Evolutionary conservation across 1,140 invertebrate genomes (phyloP).

Genomic region (Microplitis mediator): DNA sequence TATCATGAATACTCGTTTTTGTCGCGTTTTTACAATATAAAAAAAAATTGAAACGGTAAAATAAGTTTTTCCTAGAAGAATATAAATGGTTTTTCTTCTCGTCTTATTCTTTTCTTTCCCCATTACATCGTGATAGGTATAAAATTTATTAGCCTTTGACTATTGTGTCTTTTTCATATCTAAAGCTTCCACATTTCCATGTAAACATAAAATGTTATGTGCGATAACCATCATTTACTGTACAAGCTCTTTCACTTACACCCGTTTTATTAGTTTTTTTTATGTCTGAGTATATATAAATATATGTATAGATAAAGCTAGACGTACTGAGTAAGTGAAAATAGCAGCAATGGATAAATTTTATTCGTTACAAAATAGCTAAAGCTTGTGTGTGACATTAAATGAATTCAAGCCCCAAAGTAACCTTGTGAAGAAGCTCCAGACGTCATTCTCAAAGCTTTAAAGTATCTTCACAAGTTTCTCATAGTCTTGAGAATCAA

Average conservation of each 20-base stretch:
- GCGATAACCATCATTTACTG: too few species aligned
- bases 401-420: constrained; percentile 4
- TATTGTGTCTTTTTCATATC: too few species aligned
- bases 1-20: neutral
- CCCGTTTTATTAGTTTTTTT: too few species aligned
- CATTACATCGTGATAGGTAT: neutral
- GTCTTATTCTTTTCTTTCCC: neutral
- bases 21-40: neutral
- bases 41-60: constrained; percentile 1
- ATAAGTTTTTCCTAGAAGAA: constrained; percentile 1
- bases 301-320: too few species aligned
- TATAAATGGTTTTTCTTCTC: constrained; percentile 5
- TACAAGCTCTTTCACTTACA: too few species aligned
- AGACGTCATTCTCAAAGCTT: constrained; percentile 13
- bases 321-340: too few species aligned
- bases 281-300: too few species aligned
- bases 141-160: too few species aligned
- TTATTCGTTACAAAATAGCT: neutral
- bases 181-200: too few species aligned
- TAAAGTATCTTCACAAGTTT: constrained; percentile 20
- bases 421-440: neutral
- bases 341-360: neutral
- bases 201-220: too few species aligned
- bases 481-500: neutral
- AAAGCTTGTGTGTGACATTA: constrained; percentile 3